Evolutionary conservation across 2,888 invertebrate species (phyloP).

Genomic region (Eristalis arbustorum): DNA sequence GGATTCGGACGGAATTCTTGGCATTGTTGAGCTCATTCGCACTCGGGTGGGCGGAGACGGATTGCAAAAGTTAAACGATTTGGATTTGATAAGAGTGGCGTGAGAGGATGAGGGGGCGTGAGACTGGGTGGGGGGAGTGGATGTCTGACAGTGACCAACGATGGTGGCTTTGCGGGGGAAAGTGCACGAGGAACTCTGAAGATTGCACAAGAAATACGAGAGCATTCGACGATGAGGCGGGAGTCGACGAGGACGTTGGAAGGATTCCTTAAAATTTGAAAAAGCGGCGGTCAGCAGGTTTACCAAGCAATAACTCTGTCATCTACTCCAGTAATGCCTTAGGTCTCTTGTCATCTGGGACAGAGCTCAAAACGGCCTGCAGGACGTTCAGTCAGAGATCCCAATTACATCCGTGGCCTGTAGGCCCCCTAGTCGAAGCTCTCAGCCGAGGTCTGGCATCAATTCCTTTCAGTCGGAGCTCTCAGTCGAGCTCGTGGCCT

Average conservation of each 20-base stretch:
- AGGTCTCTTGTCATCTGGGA: too few relatives aligned
- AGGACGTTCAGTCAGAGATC: too few relatives aligned
- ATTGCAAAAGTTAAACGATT: background rate
- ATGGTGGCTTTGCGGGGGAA: background rate
- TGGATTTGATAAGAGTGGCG: background rate
- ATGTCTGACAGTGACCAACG: background rate
- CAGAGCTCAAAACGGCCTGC: too few relatives aligned
- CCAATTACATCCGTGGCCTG: too few relatives aligned
- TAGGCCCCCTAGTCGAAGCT: too few relatives aligned
- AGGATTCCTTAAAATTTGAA: background rate
- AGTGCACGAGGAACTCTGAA: background rate
- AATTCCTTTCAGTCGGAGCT: too few relatives aligned
- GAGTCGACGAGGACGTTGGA: background rate
- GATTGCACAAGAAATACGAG: background rate
- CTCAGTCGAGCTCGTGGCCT: too few relatives aligned
- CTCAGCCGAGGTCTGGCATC: too few relatives aligned
- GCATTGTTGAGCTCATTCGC: slow-evolving; percentile 28
- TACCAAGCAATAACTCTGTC: too few relatives aligned
- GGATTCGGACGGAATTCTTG: slow-evolving; percentile 44
- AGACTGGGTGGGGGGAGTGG: background rate
- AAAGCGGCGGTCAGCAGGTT: too few relatives aligned
- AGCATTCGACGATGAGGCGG: background rate
- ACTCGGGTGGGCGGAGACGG: background rate
- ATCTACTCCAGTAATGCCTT: too few relatives aligned
- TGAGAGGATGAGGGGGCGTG: background rate